Percentiles rank a stretch among this genome's conserved stretches.
phyloP scores from a whole-genome alignment of 2,888 invertebrate genomes.

The Eupithecia inturbata region DNA sequence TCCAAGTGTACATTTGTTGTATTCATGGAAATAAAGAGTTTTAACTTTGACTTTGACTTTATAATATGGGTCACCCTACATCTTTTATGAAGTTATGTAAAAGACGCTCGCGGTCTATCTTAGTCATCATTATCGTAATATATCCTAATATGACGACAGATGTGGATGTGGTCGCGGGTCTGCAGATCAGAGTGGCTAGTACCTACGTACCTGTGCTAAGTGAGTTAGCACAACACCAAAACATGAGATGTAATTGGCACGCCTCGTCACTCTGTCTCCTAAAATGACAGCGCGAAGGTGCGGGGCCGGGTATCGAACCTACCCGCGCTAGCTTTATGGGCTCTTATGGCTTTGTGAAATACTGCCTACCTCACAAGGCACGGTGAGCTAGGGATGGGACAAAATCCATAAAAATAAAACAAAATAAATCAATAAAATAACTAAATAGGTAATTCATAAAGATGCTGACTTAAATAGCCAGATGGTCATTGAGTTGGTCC shows the following conservation, averaged over 20 bases:
- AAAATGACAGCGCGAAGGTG: conserved; percentile 21
- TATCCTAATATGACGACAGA: no score
- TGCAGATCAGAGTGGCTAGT: no score
- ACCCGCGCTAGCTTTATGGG: conserved; percentile 41
- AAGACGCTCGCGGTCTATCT: no score
- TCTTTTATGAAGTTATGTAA: no score
- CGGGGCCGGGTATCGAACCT: conserved; percentile 9
- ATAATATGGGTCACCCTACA: no score
- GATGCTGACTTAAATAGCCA: conserved; percentile 46
- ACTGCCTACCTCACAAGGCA: conserved; percentile 41
- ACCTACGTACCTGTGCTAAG: no score
- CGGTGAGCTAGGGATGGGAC: conserved; percentile 32
- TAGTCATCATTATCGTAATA: no score
- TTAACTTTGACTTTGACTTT: no score
- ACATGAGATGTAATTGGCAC: background rate
- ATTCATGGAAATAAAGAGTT: no score
- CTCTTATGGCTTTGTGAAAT: conserved; percentile 48
- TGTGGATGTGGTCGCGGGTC: no score
- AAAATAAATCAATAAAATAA: background rate
- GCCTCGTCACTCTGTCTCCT: background rate
- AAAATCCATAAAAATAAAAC: background rate
- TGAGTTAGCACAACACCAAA: no score
- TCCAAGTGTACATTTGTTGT: no score
- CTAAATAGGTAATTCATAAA: background rate
- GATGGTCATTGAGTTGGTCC: conserved; percentile 51